Conservation (phyloP, 2,113 vertebrate species). For the Cyprinodon tularosa region DNA sequence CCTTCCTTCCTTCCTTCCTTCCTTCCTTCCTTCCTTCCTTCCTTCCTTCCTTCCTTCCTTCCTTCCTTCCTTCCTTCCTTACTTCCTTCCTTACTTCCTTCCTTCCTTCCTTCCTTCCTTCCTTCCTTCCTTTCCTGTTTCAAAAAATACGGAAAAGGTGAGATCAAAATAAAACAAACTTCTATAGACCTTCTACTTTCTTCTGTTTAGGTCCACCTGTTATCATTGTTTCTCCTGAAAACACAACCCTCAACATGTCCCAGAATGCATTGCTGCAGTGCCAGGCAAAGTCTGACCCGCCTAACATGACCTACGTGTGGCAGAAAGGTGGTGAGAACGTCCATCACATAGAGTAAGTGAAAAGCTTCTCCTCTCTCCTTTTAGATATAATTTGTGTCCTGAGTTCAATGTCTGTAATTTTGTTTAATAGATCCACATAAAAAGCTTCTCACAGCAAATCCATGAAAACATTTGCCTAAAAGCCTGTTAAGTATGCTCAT, state of each 20-base stretch:
- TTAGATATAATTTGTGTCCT: background rate
- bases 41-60: background rate
- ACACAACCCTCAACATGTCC: slow-evolving; percentile 85
- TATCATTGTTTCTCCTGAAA: slow-evolving; percentile 87
- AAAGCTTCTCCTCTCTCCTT: background rate
- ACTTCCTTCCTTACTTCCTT: too few species aligned
- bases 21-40: too few species aligned
- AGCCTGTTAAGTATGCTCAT: background rate
- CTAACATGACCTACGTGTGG: slow-evolving; percentile 97
- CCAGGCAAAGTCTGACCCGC: slow-evolving; percentile 88
- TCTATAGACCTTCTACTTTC: background rate
- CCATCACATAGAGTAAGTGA: slow-evolving; percentile 86
- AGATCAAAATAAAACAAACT: background rate
- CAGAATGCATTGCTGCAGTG: slow-evolving; percentile 88
- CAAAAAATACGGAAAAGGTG: background rate
- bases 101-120: too few species aligned
- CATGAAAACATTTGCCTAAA: background rate
- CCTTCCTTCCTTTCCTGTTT: background rate
- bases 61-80: too few species aligned
- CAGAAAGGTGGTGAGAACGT: slow-evolving; percentile 85
- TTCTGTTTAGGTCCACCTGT: slow-evolving; percentile 83
- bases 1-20: too few species aligned
- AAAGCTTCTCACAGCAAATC: background rate
- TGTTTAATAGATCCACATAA: background rate
- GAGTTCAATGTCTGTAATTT: background rate